A percentile compares a stretch with the other conserved stretches of the same genome.
phyloP scores from a whole-genome alignment of 2,113 vertebrate species.

The Eulemur macaco region DNA sequence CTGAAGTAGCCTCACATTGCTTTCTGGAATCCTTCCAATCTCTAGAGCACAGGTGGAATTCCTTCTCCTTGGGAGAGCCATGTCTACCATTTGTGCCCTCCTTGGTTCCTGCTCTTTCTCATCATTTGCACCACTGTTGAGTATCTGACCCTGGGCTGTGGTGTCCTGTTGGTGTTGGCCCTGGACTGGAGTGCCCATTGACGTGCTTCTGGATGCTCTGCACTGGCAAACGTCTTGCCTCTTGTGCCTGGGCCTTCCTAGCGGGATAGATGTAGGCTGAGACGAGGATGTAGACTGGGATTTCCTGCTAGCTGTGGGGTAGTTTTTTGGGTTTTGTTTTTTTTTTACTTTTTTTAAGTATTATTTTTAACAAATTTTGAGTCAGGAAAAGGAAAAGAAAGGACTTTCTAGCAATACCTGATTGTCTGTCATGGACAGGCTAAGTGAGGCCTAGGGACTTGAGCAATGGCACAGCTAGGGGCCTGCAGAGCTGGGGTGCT shows the following conservation, averaged over 20 bases:
- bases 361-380: neutral
- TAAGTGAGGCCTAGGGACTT: neutral
- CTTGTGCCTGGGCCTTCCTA: neutral
- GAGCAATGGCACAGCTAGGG: neutral
- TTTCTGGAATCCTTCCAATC: neutral
- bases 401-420: neutral
- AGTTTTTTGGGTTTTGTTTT: too few species aligned
- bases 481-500: neutral
- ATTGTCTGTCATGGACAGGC: neutral
- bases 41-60: neutral
- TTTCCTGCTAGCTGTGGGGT: neutral
- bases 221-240: neutral
- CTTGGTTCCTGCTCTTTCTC: neutral
- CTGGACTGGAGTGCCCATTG: fast-evolving
- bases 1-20: fast-evolving
- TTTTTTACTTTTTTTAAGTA: neutral
- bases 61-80: neutral
- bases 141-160: fast-evolving
- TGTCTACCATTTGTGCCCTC: fast-evolving
- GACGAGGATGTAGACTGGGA: neutral
- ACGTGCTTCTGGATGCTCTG: neutral
- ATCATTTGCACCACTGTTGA: fast-evolving
- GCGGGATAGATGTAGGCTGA: too few species aligned
- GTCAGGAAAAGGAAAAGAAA: neutral
- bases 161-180: too few species aligned